Conservation (phyloP, 37 sponge, comb jelly and placozoan genomes). For the Geodia barretti region DNA sequence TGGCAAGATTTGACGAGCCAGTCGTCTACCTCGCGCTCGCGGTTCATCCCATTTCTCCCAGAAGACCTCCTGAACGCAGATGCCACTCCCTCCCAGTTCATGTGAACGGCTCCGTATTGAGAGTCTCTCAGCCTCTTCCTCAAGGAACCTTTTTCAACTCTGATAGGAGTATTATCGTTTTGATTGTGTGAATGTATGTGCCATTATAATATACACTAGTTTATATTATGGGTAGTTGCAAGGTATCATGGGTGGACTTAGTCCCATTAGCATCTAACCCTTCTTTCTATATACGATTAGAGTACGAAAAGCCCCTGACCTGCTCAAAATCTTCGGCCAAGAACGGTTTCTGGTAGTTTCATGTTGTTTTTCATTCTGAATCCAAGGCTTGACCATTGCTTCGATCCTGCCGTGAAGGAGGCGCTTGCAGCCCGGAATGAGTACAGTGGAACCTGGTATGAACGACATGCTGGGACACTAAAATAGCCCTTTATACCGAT, state of each 20-base stretch:
- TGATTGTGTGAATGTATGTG: too few species aligned
- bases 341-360: too few species aligned
- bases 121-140: background rate
- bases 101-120: background rate
- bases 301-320: too few species aligned
- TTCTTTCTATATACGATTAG: background rate
- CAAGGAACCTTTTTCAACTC: background rate
- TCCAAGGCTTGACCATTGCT: background rate
- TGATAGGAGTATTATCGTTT: background rate
- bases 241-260: background rate
- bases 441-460: background rate
- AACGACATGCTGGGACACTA: background rate
- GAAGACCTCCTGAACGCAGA: background rate
- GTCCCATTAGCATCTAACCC: too few species aligned
- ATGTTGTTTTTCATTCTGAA: too few species aligned
- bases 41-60: background rate
- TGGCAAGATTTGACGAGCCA: background rate
- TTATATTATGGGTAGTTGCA: background rate
- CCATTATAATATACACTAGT: background rate
- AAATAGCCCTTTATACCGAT: too few species aligned
- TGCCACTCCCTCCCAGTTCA: background rate
- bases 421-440: background rate
- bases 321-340: too few species aligned
- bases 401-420: background rate
- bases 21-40: background rate